Percentiles rank a stretch among this genome's conserved stretches.
phyloP scores from a whole-genome alignment of 2,888 invertebrate genomes.

The Nemotelus nigrinus region DNA sequence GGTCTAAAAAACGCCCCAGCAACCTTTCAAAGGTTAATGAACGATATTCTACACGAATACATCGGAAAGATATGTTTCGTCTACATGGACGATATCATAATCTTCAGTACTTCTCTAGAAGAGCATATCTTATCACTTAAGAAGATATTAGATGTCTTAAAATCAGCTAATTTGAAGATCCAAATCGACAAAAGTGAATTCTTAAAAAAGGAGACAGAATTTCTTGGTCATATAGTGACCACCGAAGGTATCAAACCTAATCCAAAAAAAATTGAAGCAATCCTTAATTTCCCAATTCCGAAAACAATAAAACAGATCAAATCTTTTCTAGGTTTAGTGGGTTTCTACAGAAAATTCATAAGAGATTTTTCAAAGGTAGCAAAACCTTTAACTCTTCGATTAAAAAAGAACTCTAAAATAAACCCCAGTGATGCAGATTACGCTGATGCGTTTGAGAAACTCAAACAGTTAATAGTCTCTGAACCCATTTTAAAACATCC shows the following conservation, averaged over 20 bases:
- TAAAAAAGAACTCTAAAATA: too few species aligned
- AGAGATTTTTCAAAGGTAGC: background rate
- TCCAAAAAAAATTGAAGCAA: too few species aligned
- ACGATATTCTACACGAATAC: constrained; percentile 52
- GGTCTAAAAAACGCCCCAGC: constrained; percentile 59
- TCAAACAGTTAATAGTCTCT: too few species aligned
- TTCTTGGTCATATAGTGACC: constrained; percentile 1
- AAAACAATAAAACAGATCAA: too few species aligned
- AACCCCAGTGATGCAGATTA: too few species aligned
- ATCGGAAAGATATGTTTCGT: constrained; percentile 46
- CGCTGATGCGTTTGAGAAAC: too few species aligned
- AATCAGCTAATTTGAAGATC: constrained; percentile 11
- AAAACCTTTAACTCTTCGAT: too few species aligned
- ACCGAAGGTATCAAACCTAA: constrained; percentile 1
- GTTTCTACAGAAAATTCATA: too few species aligned
- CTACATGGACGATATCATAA: constrained; percentile 49
- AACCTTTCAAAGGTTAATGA: constrained; percentile 39
- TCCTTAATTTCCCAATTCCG: too few species aligned
- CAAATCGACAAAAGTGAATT: constrained; percentile 21
- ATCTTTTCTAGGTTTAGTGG: too few species aligned
- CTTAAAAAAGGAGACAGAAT: background rate
- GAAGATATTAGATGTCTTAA: background rate
- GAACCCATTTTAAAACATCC: too few species aligned
- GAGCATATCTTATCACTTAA: constrained; percentile 1
- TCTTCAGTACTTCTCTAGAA: constrained; percentile 21